Percentiles rank a stretch among this genome's conserved stretches.
phyloP scores from a whole-genome alignment of 2,113 vertebrate genomes.

The Hypomesus transpacificus region DNA sequence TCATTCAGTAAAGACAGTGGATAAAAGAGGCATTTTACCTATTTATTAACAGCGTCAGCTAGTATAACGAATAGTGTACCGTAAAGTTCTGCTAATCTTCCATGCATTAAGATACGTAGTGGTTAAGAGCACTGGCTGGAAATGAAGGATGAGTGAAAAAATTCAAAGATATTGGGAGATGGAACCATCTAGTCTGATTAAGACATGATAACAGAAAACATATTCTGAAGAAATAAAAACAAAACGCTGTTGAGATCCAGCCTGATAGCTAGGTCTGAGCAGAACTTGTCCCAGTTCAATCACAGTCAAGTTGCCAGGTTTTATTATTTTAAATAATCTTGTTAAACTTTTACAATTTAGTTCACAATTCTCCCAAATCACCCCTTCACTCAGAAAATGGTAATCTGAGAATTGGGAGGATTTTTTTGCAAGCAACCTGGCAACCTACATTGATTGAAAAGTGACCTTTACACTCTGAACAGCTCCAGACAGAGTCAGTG shows the following conservation, averaged over 20 bases:
- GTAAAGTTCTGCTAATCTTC: slow-evolving; percentile 21
- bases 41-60: background rate
- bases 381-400: no score
- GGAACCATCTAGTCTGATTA: background rate
- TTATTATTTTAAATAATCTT: no score
- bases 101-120: slow-evolving; percentile 41
- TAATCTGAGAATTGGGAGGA: background rate
- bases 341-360: no score
- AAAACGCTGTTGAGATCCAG: background rate
- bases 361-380: no score
- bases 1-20: slow-evolving; percentile 5
- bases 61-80: slow-evolving; percentile 21
- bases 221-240: slow-evolving; percentile 1
- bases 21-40: background rate
- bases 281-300: no score
- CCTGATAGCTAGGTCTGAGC: no score
- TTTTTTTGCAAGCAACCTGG: background rate
- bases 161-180: background rate
- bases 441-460: background rate
- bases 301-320: no score
- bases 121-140: background rate
- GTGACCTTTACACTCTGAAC: slow-evolving; percentile 1
- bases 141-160: background rate
- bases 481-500: slow-evolving; percentile 27
- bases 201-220: background rate